Percentiles rank a stretch among this genome's conserved stretches.
phyloP scores from a whole-genome alignment of 2,113 vertebrate genomes.

The Marmota monax region DNA sequence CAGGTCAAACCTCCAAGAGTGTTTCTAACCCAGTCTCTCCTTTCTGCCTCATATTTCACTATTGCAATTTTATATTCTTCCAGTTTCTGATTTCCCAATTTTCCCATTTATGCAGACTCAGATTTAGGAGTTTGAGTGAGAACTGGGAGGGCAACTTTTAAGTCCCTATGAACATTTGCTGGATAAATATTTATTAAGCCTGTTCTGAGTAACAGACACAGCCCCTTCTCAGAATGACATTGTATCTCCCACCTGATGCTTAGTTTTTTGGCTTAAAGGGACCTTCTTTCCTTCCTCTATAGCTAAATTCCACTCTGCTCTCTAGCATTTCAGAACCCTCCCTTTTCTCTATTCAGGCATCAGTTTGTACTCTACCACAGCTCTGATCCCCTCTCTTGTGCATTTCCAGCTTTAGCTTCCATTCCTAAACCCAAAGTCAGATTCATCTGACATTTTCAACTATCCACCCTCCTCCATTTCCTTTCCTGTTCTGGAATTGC shows the following conservation, averaged over 20 bases:
- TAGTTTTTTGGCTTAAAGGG: background rate
- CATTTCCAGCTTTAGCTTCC: conserved; percentile 36
- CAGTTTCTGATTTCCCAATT: background rate
- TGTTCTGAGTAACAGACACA: background rate
- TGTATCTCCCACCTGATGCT: background rate
- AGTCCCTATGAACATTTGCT: conserved; percentile 9
- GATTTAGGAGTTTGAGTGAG: background rate
- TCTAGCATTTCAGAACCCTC: conserved; percentile 30
- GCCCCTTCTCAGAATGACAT: background rate
- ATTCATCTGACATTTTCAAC: conserved; percentile 22
- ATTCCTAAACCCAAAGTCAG: conserved; percentile 26
- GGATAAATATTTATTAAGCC: conserved; percentile 39
- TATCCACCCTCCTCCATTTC: background rate
- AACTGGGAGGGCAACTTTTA: background rate
- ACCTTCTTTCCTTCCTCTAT: background rate
- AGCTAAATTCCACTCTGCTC: conserved; percentile 2
- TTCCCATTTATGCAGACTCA: background rate
- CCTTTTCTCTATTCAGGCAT: background rate
- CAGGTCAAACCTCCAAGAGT: background rate
- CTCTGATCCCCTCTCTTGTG: background rate
- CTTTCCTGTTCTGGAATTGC: background rate
- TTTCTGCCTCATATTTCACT: background rate
- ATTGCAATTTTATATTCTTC: background rate
- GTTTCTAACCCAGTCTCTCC: background rate
- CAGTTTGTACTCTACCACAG: background rate